Percentiles rank a stretch among this genome's conserved stretches.
phyloP scores from a whole-genome alignment of 2,797 vertebrate genomes.

The Scarus forsteni region DNA sequence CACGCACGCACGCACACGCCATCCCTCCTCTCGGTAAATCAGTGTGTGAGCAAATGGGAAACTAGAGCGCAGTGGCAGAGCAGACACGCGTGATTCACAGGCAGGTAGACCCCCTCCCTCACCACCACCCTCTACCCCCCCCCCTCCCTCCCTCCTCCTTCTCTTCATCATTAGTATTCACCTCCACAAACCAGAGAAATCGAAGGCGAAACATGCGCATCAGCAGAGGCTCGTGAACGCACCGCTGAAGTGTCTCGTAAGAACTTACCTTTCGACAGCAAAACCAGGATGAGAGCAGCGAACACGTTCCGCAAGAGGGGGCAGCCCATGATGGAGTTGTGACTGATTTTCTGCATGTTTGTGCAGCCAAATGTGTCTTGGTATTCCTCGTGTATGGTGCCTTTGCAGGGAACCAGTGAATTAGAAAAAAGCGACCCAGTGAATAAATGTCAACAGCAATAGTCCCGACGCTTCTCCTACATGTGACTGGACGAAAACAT shows the following conservation, averaged over 20 bases:
- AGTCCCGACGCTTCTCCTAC: conserved; percentile 71
- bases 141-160: conserved; percentile 10
- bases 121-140: conserved; percentile 19
- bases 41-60: conserved; percentile 53
- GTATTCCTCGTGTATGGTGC: conserved; percentile 70
- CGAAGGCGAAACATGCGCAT: conserved; percentile 56
- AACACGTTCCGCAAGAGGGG: conserved; percentile 80
- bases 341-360: conserved; percentile 66
- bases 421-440: conserved; percentile 33
- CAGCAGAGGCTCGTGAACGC: conserved; percentile 37
- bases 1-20: conserved; percentile 1
- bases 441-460: conserved; percentile 57
- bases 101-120: conserved; percentile 71
- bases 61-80: conserved; percentile 54
- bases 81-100: conserved; percentile 73
- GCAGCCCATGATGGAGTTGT: conserved; percentile 84
- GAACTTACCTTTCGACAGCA: conserved; percentile 85
- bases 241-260: conserved; percentile 52
- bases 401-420: conserved; percentile 37
- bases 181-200: conserved; percentile 75
- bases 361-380: conserved; percentile 47
- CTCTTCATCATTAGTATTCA: conserved; percentile 83
- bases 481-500: conserved; percentile 64
- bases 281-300: conserved; percentile 75
- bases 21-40: background rate